Evolutionary conservation across 1,140 invertebrate genomes (phyloP), one percentile per base, ranked within the genome.

Genomic region (Euura saliciscinereae): DNA sequence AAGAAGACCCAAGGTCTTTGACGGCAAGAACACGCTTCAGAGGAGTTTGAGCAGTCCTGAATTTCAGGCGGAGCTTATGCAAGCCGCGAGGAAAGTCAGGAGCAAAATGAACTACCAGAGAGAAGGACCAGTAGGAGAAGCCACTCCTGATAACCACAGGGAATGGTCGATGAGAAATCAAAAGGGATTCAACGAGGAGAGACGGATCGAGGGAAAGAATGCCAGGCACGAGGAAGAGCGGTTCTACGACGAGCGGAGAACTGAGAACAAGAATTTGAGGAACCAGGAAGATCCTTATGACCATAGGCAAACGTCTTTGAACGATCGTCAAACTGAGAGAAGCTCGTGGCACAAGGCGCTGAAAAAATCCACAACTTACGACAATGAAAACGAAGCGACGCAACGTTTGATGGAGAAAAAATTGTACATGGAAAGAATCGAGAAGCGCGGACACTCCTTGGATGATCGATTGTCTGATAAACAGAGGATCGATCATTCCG

Each of bases 51-150:
- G 90, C 81, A 90, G 90, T 75, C 90, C 91, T 67, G 91, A 93
- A 84, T 93, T 93, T 84, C 90, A 92, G 84, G 88, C 89, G 43
- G 92, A 93, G 83, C 82, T 93, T 44, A 89, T 91, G 82, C 91
- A 91, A 80, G 91, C 90, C 43, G 92, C 91, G 66, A 88, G 87
- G 83, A 90, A 89, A 80, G 88, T 92, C 74, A 89, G 90, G 74
- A 89, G 86, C 74, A 84, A 84, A 70, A 68, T 83, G 8, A 76
- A 80, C 44, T 79, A 76, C 65, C 69, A 72, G 51, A 72, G 75
- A 8, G 74, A 72, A 28, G 44, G 71, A 13, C 66, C 66, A 13
- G 76, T 74, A 43, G 69, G 11, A 28, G 73, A 74, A 45, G 65
- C 70, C 4, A 66, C 13, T 1, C 6, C 7, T 72, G 72, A 13